phyloP scores from a whole-genome alignment of 2,888 invertebrate species.

The Zygaena filipendulae region DNA sequence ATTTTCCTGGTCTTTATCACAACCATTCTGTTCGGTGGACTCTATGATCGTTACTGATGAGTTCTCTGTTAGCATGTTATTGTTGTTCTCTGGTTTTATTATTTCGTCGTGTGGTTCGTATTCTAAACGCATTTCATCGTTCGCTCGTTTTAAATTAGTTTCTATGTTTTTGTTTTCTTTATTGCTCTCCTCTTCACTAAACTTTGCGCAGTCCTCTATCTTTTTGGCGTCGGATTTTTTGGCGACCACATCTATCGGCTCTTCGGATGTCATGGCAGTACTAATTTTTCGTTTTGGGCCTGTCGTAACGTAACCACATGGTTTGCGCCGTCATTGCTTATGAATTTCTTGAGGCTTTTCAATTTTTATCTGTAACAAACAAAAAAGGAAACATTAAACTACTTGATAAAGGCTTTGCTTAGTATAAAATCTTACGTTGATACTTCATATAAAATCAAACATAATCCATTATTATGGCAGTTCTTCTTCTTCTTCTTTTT shows the following conservation, averaged over 20 bases:
- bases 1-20: constrained; percentile 42
- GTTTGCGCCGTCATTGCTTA: constrained; percentile 35
- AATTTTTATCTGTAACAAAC: constrained; percentile 6
- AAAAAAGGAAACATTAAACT: no score
- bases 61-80: constrained; percentile 58
- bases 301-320: constrained; percentile 15
- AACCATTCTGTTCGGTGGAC: constrained; percentile 60
- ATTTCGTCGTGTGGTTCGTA: constrained; percentile 58
- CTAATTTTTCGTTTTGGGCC: constrained; percentile 24
- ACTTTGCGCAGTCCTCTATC: constrained; percentile 36
- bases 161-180: constrained; percentile 31
- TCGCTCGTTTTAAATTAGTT: constrained; percentile 34
- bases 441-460: no score
- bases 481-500: no score
- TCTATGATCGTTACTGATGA: constrained; percentile 57
- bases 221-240: constrained; percentile 46
- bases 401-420: no score
- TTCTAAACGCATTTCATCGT: constrained; percentile 56
- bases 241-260: constrained; percentile 46
- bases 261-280: constrained; percentile 57
- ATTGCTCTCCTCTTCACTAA: constrained; percentile 34
- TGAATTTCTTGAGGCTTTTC: background rate
- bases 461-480: no score
- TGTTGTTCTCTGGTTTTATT: constrained; percentile 37
- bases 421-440: no score